Conservation (phyloP, 2,113 vertebrate genomes). For the Sclerurus mexicanus region DNA sequence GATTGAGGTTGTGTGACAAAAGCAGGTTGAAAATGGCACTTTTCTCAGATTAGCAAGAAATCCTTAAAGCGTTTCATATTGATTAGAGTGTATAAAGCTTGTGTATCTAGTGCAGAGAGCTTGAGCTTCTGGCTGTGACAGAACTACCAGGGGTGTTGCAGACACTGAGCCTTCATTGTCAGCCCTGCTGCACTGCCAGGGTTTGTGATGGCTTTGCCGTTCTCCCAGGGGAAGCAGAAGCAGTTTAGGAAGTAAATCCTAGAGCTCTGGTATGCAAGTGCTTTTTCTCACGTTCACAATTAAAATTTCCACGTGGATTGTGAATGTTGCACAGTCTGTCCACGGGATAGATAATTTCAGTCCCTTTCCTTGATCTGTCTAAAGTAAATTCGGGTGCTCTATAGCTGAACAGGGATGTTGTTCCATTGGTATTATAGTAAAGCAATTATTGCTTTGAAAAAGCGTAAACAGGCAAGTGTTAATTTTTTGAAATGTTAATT, state of each 20-base stretch:
- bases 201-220: not conserved
- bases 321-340: not conserved
- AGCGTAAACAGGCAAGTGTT: not conserved
- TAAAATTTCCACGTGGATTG: not conserved
- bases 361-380: not conserved
- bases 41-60: not conserved
- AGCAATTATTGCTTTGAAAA: not conserved
- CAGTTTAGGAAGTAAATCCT: not conserved
- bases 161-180: rapidly evolving
- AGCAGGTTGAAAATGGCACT: rapidly evolving
- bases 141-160: not conserved
- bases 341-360: not conserved
- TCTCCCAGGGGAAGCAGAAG: not conserved
- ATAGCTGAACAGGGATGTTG: not conserved
- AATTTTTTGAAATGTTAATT: not conserved
- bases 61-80: not conserved
- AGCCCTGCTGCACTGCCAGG: not conserved
- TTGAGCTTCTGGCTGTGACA: not conserved
- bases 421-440: not conserved
- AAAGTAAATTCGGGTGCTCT: not conserved
- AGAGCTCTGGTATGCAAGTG: not conserved
- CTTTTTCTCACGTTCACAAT: not conserved
- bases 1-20: not conserved
- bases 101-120: not conserved
- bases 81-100: not conserved